A percentile compares a stretch with the other conserved stretches of the same genome.
phyloP scores from a whole-genome alignment of 2,113 vertebrate genomes.

The Arothron firmamentum region DNA sequence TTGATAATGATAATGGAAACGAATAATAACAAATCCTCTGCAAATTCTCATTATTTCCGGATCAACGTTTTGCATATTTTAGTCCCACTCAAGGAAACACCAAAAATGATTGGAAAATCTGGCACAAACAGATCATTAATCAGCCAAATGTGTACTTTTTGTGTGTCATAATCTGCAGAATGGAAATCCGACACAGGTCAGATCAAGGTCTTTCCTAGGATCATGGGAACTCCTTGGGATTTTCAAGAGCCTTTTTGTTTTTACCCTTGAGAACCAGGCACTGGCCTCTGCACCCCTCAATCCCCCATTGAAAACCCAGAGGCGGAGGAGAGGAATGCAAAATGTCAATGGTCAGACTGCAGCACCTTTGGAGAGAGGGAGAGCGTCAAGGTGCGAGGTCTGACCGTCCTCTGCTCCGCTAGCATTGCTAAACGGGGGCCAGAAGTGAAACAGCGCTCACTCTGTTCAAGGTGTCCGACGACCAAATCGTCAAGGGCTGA shows the following conservation, averaged over 20 bases:
- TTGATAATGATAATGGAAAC: constrained; percentile 73
- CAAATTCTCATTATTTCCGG: constrained; percentile 26
- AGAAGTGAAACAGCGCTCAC: constrained; percentile 64
- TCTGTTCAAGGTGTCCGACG: constrained; percentile 65
- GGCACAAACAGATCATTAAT: constrained; percentile 73
- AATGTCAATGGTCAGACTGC: constrained; percentile 77
- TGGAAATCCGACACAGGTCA: constrained; percentile 81
- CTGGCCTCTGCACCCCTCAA: constrained; percentile 77
- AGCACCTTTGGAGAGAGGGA: constrained; percentile 68
- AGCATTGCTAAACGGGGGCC: constrained; percentile 29
- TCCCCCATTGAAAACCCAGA: constrained; percentile 80
- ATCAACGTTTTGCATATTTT: constrained; percentile 32
- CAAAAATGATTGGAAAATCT: constrained; percentile 60
- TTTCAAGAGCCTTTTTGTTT: constrained; percentile 93
- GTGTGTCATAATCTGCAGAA: constrained; percentile 84
- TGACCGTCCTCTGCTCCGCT: constrained; percentile 50
- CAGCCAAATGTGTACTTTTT: constrained; percentile 82
- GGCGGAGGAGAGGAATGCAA: constrained; percentile 73
- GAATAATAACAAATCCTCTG: constrained; percentile 54
- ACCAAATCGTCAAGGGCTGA: constrained; percentile 43
- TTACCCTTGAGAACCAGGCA: constrained; percentile 77
- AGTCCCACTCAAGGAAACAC: constrained; percentile 71
- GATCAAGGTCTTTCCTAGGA: constrained; percentile 83
- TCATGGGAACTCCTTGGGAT: constrained; percentile 87
- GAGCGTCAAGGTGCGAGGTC: constrained; percentile 47